A percentile compares a stretch with the other conserved stretches of the same genome.
These are phyloP conservation scores for Limnephilus rhombicus DNA, from an alignment of 2,888 invertebrate species.

Conservation along the genomic window DNA sequence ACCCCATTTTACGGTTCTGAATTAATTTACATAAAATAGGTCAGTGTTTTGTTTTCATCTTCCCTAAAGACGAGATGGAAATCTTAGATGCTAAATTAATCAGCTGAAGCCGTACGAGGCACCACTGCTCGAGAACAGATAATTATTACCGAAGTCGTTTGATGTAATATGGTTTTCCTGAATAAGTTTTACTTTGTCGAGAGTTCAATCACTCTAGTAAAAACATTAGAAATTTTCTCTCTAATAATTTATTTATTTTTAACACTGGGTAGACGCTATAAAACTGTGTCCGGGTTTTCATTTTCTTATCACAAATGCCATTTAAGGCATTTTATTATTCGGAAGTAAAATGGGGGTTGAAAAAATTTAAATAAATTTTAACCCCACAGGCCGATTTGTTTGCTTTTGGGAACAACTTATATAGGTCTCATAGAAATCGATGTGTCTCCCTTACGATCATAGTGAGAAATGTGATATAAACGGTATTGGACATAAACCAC, in stretches of 20 bases:
- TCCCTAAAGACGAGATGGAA: not conserved
- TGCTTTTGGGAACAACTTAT: too few species aligned
- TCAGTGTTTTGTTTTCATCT: not conserved
- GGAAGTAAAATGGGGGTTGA: too few species aligned
- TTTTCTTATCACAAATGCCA: too few species aligned
- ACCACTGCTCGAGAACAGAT: not conserved
- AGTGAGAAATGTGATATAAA: too few species aligned
- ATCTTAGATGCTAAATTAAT: not conserved
- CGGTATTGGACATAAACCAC: too few species aligned
- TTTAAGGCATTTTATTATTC: too few species aligned
- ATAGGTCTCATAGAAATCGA: too few species aligned
- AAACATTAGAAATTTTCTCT: not conserved
- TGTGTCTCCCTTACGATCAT: too few species aligned
- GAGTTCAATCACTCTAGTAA: not conserved
- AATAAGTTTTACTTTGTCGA: not conserved
- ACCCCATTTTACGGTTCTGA: not conserved
- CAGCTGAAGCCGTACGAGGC: not conserved
- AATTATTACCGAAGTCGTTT: not conserved
- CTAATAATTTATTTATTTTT: not conserved
- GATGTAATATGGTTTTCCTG: not conserved
- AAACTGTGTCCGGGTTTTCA: too few species aligned
- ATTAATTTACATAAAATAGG: not conserved
- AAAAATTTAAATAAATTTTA: too few species aligned
- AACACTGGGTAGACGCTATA: too few species aligned
- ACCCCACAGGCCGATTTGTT: too few species aligned